phyloP scores from a whole-genome alignment of 2,797 vertebrate species.

The Amniataba percoides region DNA sequence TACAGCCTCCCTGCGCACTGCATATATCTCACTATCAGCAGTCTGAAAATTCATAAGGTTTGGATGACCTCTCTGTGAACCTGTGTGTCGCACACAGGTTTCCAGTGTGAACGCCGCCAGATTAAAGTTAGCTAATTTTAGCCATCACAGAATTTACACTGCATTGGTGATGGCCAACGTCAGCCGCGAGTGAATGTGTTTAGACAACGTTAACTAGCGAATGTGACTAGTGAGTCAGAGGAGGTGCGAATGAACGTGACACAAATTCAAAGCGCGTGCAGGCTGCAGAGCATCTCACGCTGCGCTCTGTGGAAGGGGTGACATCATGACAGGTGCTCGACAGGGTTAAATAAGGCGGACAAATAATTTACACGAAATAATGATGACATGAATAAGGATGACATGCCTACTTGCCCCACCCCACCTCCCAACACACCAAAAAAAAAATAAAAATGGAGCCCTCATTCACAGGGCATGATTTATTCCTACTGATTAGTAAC shows the following conservation, averaged over 20 bases:
- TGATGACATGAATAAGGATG: too few species aligned
- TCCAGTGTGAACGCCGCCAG: constrained; percentile 1
- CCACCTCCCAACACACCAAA: too few species aligned
- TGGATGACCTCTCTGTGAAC: constrained; percentile 9
- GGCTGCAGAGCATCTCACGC: constrained; percentile 7
- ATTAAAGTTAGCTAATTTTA: constrained; percentile 12
- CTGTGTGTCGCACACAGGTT: not conserved
- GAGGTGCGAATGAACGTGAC: constrained; percentile 30
- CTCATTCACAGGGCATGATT: constrained; percentile 10
- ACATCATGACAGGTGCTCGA: constrained; percentile 26
- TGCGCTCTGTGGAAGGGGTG: constrained; percentile 10
- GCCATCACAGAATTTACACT: constrained; percentile 10
- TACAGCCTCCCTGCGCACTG: not conserved
- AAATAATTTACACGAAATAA: constrained; percentile 45
- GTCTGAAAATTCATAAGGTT: not conserved
- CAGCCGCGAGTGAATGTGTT: constrained; percentile 8
- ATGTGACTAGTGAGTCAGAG: constrained; percentile 7
- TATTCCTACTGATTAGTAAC: constrained; percentile 26
- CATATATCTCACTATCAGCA: not conserved
- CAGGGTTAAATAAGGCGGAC: constrained; percentile 29
- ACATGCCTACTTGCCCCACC: constrained; percentile 12
- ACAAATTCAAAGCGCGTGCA: constrained; percentile 5
- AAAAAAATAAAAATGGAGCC: constrained; percentile 6
- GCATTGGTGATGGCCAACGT: constrained; percentile 3
- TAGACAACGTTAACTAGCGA: not conserved